phyloP scores from a whole-genome alignment of 2,888 invertebrate genomes.

The Lasioglossum leucozonium region DNA sequence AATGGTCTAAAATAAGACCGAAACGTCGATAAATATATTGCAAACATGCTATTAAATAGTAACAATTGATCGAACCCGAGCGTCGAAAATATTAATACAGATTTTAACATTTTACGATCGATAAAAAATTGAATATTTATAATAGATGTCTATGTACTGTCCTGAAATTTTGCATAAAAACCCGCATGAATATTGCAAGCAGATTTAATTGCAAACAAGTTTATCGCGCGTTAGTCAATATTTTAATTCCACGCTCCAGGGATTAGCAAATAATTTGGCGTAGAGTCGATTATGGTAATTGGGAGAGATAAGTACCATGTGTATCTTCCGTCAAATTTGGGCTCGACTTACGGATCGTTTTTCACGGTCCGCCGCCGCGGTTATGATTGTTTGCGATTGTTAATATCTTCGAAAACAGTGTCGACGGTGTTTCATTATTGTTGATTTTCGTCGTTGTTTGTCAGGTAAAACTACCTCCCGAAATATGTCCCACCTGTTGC shows the following conservation, averaged over 20 bases:
- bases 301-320: neutral
- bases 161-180: no score
- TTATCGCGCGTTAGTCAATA: neutral
- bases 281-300: neutral
- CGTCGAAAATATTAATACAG: no score
- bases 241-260: neutral
- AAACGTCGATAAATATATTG: no score
- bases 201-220: neutral
- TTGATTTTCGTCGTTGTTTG: neutral
- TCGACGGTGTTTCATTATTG: neutral
- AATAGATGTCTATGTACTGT: no score
- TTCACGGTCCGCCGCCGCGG: neutral
- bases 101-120: no score
- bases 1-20: no score
- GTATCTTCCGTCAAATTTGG: neutral
- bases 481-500: conserved; percentile 6
- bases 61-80: no score
- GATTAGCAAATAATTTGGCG: neutral
- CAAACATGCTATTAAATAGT: no score
- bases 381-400: neutral
- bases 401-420: neutral
- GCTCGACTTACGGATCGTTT: neutral
- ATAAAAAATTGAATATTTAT: no score
- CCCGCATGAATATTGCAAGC: neutral
- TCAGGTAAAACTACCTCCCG: neutral